Percentiles rank a stretch among this genome's conserved stretches.
phyloP scores from a whole-genome alignment of 2,113 vertebrate genomes.

The Nycticorax nycticorax region DNA sequence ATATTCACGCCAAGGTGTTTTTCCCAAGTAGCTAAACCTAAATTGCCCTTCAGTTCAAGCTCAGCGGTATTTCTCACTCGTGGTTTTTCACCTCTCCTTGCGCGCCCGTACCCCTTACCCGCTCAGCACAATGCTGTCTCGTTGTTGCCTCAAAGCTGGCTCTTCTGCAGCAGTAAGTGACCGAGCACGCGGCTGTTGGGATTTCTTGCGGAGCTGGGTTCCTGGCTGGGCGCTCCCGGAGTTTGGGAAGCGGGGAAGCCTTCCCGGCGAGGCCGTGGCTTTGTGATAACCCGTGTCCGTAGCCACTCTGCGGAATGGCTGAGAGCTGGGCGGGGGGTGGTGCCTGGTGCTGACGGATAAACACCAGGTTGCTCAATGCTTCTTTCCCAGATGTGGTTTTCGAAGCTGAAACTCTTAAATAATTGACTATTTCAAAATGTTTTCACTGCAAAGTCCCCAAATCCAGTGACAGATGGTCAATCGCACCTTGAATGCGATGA shows the following conservation, averaged over 20 bases:
- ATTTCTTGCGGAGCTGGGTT: not conserved
- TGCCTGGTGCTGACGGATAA: not conserved
- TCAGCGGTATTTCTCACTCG: fast-evolving
- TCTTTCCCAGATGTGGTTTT: not conserved
- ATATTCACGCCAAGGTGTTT: fast-evolving
- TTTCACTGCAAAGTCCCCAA: not conserved
- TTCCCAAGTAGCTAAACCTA: not conserved
- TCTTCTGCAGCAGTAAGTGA: no score
- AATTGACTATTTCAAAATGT: not conserved
- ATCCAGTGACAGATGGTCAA: not conserved
- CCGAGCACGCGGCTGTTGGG: not conserved
- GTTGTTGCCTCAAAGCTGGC: no score
- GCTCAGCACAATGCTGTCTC: not conserved
- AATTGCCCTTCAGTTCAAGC: fast-evolving
- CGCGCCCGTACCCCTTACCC: no score
- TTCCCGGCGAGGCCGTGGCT: not conserved
- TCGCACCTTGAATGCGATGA: not conserved
- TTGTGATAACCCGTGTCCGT: fast-evolving
- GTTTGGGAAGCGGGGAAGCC: fast-evolving
- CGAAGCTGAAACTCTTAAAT: not conserved
- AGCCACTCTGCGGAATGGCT: no score
- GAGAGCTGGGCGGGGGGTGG: not conserved
- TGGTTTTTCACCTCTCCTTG: not conserved
- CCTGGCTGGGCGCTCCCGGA: not conserved
- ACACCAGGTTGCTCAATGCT: not conserved